A percentile compares a stretch with the other conserved stretches of the same genome.
Evolutionary conservation across 2,113 vertebrate genomes (phyloP).

Genomic region (Cyanocitta stelleri): DNA sequence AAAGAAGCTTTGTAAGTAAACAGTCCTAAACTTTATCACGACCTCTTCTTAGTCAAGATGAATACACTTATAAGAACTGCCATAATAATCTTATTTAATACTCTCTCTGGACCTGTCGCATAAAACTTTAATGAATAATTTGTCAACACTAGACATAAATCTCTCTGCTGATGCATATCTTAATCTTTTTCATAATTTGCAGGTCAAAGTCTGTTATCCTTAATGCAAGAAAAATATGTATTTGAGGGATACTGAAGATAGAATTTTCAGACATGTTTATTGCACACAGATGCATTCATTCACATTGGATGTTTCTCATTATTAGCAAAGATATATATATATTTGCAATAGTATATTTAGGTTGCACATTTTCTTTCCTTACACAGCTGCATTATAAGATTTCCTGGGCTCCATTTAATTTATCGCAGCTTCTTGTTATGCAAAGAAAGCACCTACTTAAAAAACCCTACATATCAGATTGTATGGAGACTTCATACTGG

Average conservation of each 20-base stretch:
- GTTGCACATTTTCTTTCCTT: constrained; percentile 41
- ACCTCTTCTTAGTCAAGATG: constrained; percentile 52
- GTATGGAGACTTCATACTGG: constrained; percentile 52
- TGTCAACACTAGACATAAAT: constrained; percentile 65
- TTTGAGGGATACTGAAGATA: constrained; percentile 47
- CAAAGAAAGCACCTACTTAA: constrained; percentile 52
- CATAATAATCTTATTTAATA: constrained; percentile 53
- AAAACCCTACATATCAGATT: constrained; percentile 46
- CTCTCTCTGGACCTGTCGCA: constrained; percentile 26
- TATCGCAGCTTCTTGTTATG: constrained; percentile 55
- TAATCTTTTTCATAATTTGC: constrained; percentile 61
- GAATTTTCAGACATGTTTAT: constrained; percentile 43
- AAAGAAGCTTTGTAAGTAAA: constrained; percentile 23
- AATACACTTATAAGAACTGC: constrained; percentile 42
- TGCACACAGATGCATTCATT: constrained; percentile 21
- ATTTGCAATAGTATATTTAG: constrained; percentile 52
- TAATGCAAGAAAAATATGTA: constrained; percentile 34
- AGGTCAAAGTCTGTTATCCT: constrained; percentile 51
- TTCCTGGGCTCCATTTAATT: constrained; percentile 54
- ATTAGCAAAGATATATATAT: constrained; percentile 37
- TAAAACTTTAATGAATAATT: constrained; percentile 63
- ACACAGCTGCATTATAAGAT: constrained; percentile 27
- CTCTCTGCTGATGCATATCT: constrained; percentile 50
- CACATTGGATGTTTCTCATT: constrained; percentile 27
- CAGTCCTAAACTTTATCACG: constrained; percentile 15